Conservation (phyloP, 2,797 vertebrate species). For the Melanotaenia trifasciata region DNA sequence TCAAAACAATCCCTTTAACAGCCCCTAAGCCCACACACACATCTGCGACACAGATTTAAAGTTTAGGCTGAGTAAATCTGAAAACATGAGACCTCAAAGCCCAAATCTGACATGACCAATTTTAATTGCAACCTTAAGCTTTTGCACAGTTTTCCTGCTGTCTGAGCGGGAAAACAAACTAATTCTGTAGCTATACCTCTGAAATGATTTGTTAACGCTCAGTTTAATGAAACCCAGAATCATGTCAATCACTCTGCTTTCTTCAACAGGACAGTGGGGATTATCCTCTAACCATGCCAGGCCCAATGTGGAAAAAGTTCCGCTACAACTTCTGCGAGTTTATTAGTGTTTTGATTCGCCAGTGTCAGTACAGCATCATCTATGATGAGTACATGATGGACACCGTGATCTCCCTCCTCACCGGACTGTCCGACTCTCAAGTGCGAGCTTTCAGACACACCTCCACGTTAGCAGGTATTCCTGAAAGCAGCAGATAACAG, state of each 20-base stretch:
- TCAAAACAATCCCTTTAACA: neutral
- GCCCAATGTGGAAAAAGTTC: conserved; percentile 99
- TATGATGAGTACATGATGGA: conserved; percentile 99
- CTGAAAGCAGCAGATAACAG: neutral
- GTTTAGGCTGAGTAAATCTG: neutral
- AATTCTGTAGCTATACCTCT: neutral
- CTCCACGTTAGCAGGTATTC: conserved; percentile 94
- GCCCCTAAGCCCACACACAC: neutral
- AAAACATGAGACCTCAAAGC: neutral
- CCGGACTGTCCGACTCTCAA: conserved; percentile 97
- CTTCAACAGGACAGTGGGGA: conserved; percentile 93
- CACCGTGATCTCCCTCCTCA: conserved; percentile 98
- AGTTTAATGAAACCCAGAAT: neutral
- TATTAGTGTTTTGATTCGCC: conserved; percentile 96
- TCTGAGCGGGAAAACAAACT: neutral
- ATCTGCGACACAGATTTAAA: neutral
- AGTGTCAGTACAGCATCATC: conserved; percentile 99
- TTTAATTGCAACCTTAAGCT: neutral
- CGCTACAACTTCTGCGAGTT: conserved; percentile 99
- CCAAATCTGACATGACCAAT: neutral
- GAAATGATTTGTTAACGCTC: neutral
- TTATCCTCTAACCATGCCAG: conserved; percentile 98
- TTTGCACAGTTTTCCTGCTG: neutral
- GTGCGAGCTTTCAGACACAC: conserved; percentile 99
- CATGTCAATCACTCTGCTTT: neutral